Base-by-base conservation (phyloP, 2,113 vertebrate species). In the Sinocyclocheilus maitianheensis region DNA sequence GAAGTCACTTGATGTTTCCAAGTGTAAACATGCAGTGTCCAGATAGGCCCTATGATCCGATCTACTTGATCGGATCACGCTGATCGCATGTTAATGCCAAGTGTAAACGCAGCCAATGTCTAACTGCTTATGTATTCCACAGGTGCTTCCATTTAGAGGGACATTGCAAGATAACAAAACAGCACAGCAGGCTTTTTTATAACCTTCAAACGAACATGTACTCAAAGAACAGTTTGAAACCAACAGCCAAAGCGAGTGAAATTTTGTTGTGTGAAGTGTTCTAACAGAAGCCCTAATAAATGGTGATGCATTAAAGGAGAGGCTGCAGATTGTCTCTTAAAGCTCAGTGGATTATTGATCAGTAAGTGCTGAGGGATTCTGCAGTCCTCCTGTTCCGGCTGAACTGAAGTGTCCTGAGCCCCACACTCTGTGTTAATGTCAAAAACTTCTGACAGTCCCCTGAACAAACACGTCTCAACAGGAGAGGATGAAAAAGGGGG, bases 261-360 rank as follows among this genome's bases (percentile, higher is more conserved):
- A 51, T 1, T 30, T n/a, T 22, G 24, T 83, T 67, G 20, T 55
- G 24, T 26, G 22, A 9, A 20, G 58, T 51, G 63, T 20, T 71
- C 62, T 11, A 72, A 67, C 62, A 34, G 16, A 67, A 67, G 34
- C 34, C 30, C n/a, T 51, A 51, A 48, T 18, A 65, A 81, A 81
- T 24, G 3, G n/a, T 67, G 60, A 26, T 48, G 79, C 48, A 34
- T 83, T 53, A 55, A 55, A 72, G 46, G 12, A 34, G 12, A 67
- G 40, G 22, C 79, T 69, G 16, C 9, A 2, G 80, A 46, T 7
- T 24, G 63, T 69, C 46, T 48, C 79, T 67, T 22, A 82, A 82
- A 67, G 7, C 48, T 34, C 81, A 40, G 65, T 34, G 30, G 81
- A 83, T 83, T 72, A 83, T 72, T 83, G 81, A 72, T 83, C 65